Conservation (phyloP, 2,113 vertebrate genomes). For the Tragelaphus imberbis region DNA sequence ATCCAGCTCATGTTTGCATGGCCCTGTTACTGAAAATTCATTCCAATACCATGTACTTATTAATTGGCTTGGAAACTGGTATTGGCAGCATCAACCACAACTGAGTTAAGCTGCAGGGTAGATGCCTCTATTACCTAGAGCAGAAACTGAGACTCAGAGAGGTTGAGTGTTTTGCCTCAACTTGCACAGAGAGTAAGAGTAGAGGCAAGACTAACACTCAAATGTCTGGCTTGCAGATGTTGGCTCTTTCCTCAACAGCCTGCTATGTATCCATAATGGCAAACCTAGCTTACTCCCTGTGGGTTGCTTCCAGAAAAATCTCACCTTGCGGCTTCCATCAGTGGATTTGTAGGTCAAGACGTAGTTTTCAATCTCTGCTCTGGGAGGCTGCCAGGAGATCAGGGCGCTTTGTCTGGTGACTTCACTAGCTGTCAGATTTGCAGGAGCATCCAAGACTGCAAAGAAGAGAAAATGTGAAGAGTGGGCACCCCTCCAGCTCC, state of each 20-base stretch:
- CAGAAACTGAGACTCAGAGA: neutral
- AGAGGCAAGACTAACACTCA: neutral
- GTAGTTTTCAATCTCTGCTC: constrained; percentile 95
- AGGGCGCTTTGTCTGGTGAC: constrained; percentile 92
- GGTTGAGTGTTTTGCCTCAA: neutral
- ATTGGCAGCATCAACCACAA: neutral
- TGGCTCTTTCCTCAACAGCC: neutral
- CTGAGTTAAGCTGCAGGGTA: neutral
- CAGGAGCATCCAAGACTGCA: constrained; percentile 92
- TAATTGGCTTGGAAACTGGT: neutral
- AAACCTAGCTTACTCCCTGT: fast-evolving
- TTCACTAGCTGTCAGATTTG: constrained; percentile 93
- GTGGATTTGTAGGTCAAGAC: constrained; percentile 91
- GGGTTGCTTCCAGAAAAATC: constrained; percentile 15
- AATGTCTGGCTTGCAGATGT: neutral
- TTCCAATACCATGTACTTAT: too few relatives aligned
- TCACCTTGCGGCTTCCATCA: constrained; percentile 91
- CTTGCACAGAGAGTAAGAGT: neutral
- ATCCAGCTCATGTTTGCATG: neutral
- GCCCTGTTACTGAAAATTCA: neutral
- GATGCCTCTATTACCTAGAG: neutral
- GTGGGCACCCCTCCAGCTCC: neutral
- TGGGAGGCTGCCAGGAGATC: constrained; percentile 93
- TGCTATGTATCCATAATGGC: neutral
- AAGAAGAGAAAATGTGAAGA: neutral